phyloP scores from a whole-genome alignment of 1,140 invertebrate species.

The Drosophila arizonae region DNA sequence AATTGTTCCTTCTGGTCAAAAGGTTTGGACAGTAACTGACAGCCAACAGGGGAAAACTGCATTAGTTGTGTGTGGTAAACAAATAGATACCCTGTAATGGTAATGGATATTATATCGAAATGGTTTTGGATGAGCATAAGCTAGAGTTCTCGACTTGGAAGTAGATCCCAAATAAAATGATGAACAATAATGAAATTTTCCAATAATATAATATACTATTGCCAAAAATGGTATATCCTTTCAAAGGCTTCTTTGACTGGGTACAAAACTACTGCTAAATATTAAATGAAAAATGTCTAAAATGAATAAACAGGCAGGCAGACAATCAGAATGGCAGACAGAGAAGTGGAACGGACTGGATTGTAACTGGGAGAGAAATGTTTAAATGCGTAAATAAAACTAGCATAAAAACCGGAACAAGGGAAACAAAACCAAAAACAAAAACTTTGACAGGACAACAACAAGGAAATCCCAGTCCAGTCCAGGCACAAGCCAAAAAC shows the following conservation, averaged over 20 bases:
- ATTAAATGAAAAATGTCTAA: constrained; percentile 31
- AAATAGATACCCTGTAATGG: background rate
- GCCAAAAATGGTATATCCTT: background rate
- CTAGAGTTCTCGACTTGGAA: background rate
- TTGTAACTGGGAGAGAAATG: constrained; percentile 3
- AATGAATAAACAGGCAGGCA: constrained; percentile 21
- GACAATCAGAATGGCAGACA: constrained; percentile 4
- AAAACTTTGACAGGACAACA: constrained; percentile 12
- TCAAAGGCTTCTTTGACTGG: background rate
- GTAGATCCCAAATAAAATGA: too few species aligned
- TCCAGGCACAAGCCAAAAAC: constrained; percentile 39
- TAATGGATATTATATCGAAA: too few species aligned
- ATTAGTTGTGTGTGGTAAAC: background rate
- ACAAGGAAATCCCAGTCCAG: constrained; percentile 15
- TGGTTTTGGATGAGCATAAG: too few species aligned
- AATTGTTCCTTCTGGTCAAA: constrained; percentile 11
- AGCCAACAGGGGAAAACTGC: constrained; percentile 8
- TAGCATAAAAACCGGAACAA: constrained; percentile 30
- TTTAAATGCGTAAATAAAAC: constrained; percentile 60
- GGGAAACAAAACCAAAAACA: constrained; percentile 22
- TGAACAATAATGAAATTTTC: too few species aligned
- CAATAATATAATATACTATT: background rate
- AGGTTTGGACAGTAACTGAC: constrained; percentile 21
- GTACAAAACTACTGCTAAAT: constrained; percentile 9
- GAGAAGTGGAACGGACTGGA: background rate